phyloP scores from a whole-genome alignment of 2,797 vertebrate genomes.

The Rhinophrynus dorsalis region DNA sequence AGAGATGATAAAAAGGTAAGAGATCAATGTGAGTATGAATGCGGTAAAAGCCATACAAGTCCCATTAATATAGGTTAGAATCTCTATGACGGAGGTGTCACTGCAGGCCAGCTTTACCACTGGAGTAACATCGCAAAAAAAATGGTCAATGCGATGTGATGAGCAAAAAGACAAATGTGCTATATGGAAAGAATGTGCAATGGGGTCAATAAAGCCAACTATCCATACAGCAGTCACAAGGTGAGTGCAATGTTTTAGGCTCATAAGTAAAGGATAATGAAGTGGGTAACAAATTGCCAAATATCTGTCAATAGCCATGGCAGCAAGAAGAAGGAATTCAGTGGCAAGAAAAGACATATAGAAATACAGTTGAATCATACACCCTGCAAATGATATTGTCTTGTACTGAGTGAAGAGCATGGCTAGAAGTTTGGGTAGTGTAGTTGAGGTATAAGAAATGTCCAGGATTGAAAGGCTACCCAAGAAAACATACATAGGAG shows the following conservation, averaged over 20 bases:
- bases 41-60: background rate
- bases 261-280: conserved; percentile 13
- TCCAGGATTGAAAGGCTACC: conserved; percentile 17
- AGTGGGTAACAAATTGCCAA: conserved; percentile 19
- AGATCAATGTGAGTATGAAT: conserved; percentile 1
- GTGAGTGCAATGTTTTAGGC: background rate
- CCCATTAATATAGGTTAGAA: conserved; percentile 3
- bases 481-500: conserved; percentile 33
- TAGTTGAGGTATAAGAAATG: conserved; percentile 16
- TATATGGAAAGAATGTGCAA: background rate
- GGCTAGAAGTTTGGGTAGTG: conserved; percentile 14
- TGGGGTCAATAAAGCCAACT: background rate
- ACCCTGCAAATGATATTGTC: background rate
- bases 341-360: background rate
- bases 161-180: conserved; percentile 14
- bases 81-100: background rate
- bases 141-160: conserved; percentile 24
- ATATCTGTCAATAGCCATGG: conserved; percentile 31
- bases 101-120: conserved; percentile 37
- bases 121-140: conserved; percentile 25
- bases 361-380: conserved; percentile 25
- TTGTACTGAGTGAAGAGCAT: conserved; percentile 13
- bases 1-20: too few species aligned
- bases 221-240: background rate
- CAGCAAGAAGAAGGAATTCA: conserved; percentile 22